A percentile compares a stretch with the other conserved stretches of the same genome.
These are phyloP conservation scores for Rhyzopertha dominica DNA, from an alignment of 1,140 invertebrate species.

Conservation along the genomic window DNA sequence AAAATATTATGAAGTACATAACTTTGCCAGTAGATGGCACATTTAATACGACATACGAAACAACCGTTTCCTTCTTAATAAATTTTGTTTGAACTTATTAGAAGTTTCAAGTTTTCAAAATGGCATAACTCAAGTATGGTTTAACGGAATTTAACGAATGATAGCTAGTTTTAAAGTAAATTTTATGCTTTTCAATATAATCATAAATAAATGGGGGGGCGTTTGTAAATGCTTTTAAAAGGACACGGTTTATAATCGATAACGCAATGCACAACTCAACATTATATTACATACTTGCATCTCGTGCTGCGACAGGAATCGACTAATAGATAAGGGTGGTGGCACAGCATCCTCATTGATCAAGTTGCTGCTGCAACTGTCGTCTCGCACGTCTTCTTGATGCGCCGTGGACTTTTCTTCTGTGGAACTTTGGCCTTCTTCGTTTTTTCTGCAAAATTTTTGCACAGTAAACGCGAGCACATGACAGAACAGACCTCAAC, in stretches of 20 bases:
- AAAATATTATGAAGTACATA: too few species aligned
- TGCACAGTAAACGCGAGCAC: constrained; percentile 16
- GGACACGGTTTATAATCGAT: background rate
- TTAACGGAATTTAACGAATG: too few species aligned
- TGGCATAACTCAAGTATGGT: too few species aligned
- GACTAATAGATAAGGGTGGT: constrained; percentile 23
- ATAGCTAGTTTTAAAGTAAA: too few species aligned
- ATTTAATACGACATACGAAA: background rate
- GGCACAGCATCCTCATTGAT: constrained; percentile 18
- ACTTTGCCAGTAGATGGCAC: too few species aligned
- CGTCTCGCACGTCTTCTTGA: constrained; percentile 51
- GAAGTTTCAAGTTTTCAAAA: background rate
- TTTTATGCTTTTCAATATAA: too few species aligned
- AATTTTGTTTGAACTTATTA: background rate
- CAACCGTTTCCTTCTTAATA: background rate
- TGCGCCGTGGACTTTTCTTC: constrained; percentile 72
- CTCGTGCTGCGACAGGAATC: constrained; percentile 30
- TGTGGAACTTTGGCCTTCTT: constrained; percentile 71
- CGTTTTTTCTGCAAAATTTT: constrained; percentile 63
- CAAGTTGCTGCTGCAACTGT: constrained; percentile 28
- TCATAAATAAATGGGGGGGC: background rate
- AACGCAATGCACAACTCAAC: background rate
- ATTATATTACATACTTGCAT: constrained; percentile 27
- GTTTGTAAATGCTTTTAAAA: background rate
- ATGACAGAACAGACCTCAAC: constrained; percentile 2